Evolutionary conservation across 2,888 invertebrate species (phyloP).

Genomic region (Epirrita christyi): DNA sequence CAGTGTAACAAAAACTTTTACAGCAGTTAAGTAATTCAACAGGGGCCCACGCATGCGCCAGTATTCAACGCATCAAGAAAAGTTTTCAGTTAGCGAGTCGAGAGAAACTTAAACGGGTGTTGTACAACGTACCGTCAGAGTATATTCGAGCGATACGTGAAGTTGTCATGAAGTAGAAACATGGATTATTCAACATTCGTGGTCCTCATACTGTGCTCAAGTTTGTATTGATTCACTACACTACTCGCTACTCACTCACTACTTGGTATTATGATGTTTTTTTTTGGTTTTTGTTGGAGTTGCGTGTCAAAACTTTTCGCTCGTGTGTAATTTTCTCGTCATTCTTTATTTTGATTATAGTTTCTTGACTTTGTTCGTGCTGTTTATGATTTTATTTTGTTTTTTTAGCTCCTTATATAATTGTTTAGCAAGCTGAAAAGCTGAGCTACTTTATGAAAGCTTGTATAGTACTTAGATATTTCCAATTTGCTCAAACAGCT

Average conservation of each 20-base stretch:
- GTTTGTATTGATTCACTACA: slow-evolving; percentile 60
- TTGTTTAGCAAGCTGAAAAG: no score
- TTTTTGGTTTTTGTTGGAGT: slow-evolving; percentile 42
- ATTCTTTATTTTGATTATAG: slow-evolving; percentile 52
- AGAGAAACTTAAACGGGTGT: slow-evolving; percentile 42
- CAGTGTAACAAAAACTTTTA: slow-evolving; percentile 20
- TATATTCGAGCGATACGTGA: slow-evolving; percentile 31
- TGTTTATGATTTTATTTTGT: not conserved
- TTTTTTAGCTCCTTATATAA: no score
- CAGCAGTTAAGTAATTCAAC: slow-evolving; percentile 48
- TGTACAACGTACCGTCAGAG: slow-evolving; percentile 15
- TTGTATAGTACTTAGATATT: no score
- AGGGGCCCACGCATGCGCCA: slow-evolving; percentile 60
- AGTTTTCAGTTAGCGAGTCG: slow-evolving; percentile 55
- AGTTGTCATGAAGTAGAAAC: slow-evolving; percentile 41
- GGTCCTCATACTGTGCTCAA: slow-evolving; percentile 68
- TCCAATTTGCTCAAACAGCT: no score
- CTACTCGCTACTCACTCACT: no score
- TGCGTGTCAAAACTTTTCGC: slow-evolving; percentile 60
- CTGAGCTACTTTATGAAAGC: no score
- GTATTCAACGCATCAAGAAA: slow-evolving; percentile 38
- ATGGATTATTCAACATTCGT: slow-evolving; percentile 69
- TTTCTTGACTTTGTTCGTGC: slow-evolving; percentile 27
- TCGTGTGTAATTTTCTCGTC: slow-evolving; percentile 65
- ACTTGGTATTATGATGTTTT: slow-evolving; percentile 24